phyloP scores from a whole-genome alignment of 1,140 invertebrate genomes.

The Rhopalosiphum padi region DNA sequence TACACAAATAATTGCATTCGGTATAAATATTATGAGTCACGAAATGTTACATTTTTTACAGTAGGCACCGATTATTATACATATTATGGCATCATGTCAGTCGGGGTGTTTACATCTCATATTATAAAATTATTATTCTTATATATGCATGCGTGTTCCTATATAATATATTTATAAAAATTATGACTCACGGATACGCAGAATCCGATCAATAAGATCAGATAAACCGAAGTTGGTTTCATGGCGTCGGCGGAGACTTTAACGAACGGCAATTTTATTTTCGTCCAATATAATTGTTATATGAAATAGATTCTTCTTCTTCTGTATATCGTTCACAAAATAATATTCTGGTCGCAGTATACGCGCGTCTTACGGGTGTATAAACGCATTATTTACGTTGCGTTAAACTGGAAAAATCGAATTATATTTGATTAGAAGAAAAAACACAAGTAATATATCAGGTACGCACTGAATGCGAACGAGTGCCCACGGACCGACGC shows the following conservation, averaged over 20 bases:
- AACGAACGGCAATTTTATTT: conserved; percentile 34
- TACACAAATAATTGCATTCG: neutral
- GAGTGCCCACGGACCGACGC: neutral
- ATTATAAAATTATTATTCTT: neutral
- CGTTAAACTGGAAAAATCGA: neutral
- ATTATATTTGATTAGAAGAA: neutral
- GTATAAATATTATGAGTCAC: neutral
- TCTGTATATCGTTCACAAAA: conserved; percentile 22
- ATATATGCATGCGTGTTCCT: neutral
- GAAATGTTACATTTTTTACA: neutral
- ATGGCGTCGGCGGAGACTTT: conserved; percentile 50
- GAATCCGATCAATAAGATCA: conserved; percentile 39
- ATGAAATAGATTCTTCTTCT: neutral
- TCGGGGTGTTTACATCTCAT: neutral
- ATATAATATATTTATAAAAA: neutral
- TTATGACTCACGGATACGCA: conserved; percentile 29
- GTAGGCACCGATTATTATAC: neutral
- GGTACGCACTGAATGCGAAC: neutral
- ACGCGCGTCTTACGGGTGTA: neutral
- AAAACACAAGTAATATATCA: neutral
- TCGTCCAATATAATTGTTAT: conserved; percentile 11
- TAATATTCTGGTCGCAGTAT: neutral
- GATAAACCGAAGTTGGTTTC: conserved; percentile 22
- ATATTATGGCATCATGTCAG: neutral
- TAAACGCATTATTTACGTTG: conserved; percentile 22